A percentile compares a stretch with the other conserved stretches of the same genome.
phyloP scores from a whole-genome alignment of 2,113 vertebrate species.

The Semnornis frantzii region DNA sequence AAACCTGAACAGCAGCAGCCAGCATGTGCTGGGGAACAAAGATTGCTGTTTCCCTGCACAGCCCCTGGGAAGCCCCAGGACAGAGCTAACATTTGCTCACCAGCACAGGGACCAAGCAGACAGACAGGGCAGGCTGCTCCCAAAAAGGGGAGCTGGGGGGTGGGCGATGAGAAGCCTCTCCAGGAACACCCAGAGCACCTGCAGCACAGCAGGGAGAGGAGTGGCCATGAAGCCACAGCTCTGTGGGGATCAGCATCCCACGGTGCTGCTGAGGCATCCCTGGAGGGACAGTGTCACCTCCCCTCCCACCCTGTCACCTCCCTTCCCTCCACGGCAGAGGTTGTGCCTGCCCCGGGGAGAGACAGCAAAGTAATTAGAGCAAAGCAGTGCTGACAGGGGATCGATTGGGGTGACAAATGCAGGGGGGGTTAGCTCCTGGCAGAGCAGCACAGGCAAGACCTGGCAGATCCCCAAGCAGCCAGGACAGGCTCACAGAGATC shows the following conservation, averaged over 20 bases:
- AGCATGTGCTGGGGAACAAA: not conserved
- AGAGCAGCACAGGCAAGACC: not conserved
- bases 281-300: not conserved
- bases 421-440: not conserved
- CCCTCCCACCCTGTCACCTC: not conserved
- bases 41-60: not conserved
- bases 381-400: not conserved
- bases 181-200: not conserved
- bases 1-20: not conserved
- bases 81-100: not conserved
- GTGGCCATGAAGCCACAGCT: not conserved
- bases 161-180: not conserved
- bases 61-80: not conserved
- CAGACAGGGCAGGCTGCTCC: accelerated
- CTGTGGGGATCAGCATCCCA: accelerated
- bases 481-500: accelerated
- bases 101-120: accelerated
- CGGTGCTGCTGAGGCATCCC: accelerated
- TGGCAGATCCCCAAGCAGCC: not conserved
- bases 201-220: not conserved
- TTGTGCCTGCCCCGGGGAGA: not conserved
- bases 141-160: no score
- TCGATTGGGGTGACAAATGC: not conserved
- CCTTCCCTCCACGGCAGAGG: not conserved
- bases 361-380: not conserved